Evolutionary conservation across 2,888 invertebrate species (phyloP).

Genomic region (Meandrusa payeni): DNA sequence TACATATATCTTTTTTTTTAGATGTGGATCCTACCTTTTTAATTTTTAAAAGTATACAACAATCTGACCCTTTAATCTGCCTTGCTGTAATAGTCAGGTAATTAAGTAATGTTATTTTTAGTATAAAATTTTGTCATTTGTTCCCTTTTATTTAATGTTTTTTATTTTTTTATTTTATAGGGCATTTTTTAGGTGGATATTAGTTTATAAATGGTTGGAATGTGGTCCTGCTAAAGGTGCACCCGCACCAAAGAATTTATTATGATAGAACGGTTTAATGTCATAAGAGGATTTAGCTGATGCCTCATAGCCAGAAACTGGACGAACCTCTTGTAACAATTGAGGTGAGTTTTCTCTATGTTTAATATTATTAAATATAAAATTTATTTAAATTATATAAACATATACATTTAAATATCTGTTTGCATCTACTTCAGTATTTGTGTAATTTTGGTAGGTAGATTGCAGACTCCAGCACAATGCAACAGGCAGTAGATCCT

Average conservation of each 20-base stretch:
- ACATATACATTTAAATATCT: conserved; percentile 12
- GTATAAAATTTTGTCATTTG: conserved; percentile 4
- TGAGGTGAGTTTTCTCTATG: conserved; percentile 64
- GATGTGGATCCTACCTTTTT: conserved; percentile 14
- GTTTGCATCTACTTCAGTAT: conserved; percentile 46
- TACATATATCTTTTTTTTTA: conserved; percentile 8
- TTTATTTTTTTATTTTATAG: conserved; percentile 27
- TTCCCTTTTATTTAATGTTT: conserved; percentile 18
- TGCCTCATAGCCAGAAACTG: conserved; percentile 80
- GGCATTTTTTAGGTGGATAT: conserved; percentile 58
- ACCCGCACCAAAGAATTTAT: conserved; percentile 65
- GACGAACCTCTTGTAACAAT: conserved; percentile 79
- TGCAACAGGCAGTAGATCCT: conserved; percentile 80
- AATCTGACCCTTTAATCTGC: conserved; percentile 4
- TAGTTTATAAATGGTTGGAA: conserved; percentile 57
- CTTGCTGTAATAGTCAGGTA: conserved; percentile 5
- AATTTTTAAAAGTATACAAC: conserved; percentile 11
- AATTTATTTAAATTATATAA: background rate
- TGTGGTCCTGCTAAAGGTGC: conserved; percentile 65
- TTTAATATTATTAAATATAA: conserved; percentile 27
- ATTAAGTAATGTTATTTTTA: background rate
- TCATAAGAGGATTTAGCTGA: conserved; percentile 77
- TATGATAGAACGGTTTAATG: conserved; percentile 76
- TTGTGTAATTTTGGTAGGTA: conserved; percentile 74
- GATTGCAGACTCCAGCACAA: conserved; percentile 81